Base-by-base conservation (phyloP, 2,797 vertebrate species). In the Gobionotothen gibberifrons region DNA sequence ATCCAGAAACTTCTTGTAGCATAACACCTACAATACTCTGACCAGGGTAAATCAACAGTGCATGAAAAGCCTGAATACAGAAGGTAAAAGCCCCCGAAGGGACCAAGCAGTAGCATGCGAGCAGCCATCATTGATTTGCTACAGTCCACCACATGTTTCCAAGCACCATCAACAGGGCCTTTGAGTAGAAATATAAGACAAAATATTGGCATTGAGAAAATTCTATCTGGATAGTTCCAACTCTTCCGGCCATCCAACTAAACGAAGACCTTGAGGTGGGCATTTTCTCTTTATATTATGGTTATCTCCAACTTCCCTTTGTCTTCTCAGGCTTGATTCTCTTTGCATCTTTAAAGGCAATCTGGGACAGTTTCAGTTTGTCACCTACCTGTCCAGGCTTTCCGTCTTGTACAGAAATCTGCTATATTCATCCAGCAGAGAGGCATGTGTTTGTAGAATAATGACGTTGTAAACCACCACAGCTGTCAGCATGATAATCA, bases 401-500 rank as follows among this genome's bases (percentile, higher is more conserved):
- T 94, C 94, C 26, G 86, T 93, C 86, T 87, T 93, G 52, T 97
- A 97, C 15, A 98, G 90, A 86, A 96, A 95, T 82, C 93, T 95
- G 92, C 95, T 98, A 77, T 98, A 98, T 74, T 96, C 93, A 48
- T 98, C 97, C 86, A 98, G 94, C 69, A 97, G 88, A 1, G 93
- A 84, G 13, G 96, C 94, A 0, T 97, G 97, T 8, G 96, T 98
- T 87, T 97, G 96, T 12, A 98, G 95, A 72, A 98, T 95, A 83
- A 98, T 95, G 86, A 94, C 81, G 73, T 97, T 97, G 93, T 98
- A 98, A 83, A 92, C 93, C 88, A 97, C 95, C 68, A 98, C 69
- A 0, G 97, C 97, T 49, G 93, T 92, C 92, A 96, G 78, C 97
- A 98, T 97, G 85, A 97, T 96, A 63, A 96, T 59, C 97, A 98